phyloP scores from a whole-genome alignment of 2,113 vertebrate species.

The Crotalus viridis region DNA sequence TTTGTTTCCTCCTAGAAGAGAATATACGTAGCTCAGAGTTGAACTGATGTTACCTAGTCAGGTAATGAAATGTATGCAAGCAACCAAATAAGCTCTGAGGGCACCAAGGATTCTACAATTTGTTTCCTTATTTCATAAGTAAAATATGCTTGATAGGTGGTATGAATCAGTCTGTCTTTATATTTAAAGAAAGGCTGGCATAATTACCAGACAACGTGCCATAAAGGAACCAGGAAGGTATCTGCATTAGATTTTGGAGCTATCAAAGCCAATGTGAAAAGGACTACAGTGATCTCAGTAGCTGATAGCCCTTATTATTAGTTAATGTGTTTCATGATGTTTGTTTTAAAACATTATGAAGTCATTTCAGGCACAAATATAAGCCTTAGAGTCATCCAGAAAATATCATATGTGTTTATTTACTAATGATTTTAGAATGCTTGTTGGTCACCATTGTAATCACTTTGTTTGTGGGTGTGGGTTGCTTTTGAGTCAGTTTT shows the following conservation, averaged over 20 bases:
- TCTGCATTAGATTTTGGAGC: not conserved
- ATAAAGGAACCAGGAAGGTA: not conserved
- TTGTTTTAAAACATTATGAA: not conserved
- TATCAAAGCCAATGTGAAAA: not conserved
- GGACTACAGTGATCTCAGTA: not conserved
- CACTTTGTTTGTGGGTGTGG: not conserved
- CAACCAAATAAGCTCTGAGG: not conserved
- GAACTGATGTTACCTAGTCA: not conserved
- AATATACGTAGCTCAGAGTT: not conserved
- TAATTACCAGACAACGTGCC: conserved; percentile 4
- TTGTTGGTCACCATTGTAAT: not conserved
- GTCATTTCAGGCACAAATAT: not conserved
- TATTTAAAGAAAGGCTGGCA: not conserved
- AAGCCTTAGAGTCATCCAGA: not conserved
- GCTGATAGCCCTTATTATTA: not conserved
- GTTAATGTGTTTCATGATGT: not conserved
- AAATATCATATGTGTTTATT: not conserved
- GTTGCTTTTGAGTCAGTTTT: not conserved
- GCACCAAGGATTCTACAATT: not conserved
- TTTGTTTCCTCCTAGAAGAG: not conserved
- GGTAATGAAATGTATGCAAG: not conserved
- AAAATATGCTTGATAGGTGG: not conserved
- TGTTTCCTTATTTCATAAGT: not conserved
- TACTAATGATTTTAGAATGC: not conserved
- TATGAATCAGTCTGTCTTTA: not conserved